phyloP scores from a whole-genome alignment of 2,888 invertebrate species.

The Melipona bicolor region DNA sequence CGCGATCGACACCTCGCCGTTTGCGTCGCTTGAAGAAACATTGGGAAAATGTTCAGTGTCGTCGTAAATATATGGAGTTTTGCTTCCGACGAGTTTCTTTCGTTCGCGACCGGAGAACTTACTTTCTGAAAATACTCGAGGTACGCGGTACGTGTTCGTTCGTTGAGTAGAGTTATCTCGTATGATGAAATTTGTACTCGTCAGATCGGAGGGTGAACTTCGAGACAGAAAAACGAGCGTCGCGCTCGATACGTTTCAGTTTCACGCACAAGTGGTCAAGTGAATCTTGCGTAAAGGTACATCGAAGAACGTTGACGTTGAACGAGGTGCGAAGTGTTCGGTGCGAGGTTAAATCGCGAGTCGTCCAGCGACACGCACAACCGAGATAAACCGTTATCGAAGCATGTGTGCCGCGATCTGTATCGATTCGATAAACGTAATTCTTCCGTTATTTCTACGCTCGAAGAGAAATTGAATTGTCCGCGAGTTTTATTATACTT shows the following conservation, averaged over 20 bases:
- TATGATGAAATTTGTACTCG: neutral
- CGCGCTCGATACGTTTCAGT: neutral
- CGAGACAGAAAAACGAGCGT: constrained; percentile 3
- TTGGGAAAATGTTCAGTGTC: constrained; percentile 30
- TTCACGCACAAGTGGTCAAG: constrained; percentile 9
- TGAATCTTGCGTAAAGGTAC: constrained; percentile 10
- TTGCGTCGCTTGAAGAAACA: neutral
- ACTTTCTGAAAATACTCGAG: neutral
- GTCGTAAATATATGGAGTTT: constrained; percentile 18
- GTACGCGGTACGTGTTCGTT: neutral
- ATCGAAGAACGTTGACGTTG: constrained; percentile 16
- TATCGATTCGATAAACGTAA: constrained; percentile 58
- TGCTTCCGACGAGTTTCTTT: neutral
- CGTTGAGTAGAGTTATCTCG: neutral
- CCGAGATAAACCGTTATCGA: constrained; percentile 57
- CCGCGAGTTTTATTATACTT: constrained; percentile 19
- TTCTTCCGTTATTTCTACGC: constrained; percentile 49
- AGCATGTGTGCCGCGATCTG: constrained; percentile 53
- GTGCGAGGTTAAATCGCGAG: constrained; percentile 6
- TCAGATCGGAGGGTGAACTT: neutral
- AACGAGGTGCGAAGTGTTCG: constrained; percentile 9
- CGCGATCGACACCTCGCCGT: neutral
- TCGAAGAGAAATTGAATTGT: constrained; percentile 25
- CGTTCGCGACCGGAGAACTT: neutral
- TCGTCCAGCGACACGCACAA: constrained; percentile 26